These are phyloP conservation scores for Acropora tenuis DNA, from an alignment of 64 coral and sea anemone genomes.

Conservation along the genomic window DNA sequence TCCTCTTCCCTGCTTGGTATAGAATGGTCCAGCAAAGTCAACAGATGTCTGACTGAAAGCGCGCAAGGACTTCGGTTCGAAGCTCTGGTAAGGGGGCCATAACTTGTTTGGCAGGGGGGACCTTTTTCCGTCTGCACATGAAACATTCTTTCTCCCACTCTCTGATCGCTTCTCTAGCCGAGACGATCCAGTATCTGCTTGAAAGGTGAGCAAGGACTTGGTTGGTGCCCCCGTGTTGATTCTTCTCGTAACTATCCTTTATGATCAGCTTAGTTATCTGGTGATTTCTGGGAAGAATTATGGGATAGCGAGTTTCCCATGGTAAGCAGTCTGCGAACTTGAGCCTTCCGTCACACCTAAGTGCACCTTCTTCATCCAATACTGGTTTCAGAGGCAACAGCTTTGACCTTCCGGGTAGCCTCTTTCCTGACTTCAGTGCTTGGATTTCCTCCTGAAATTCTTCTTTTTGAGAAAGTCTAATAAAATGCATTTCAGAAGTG, in stretches of 20 bases:
- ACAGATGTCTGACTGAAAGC: conserved; percentile 56
- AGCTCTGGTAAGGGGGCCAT: conserved; percentile 71
- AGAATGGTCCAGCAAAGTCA: conserved; percentile 19
- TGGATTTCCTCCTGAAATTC: no score
- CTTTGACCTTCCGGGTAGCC: no score
- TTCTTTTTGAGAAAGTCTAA: no score
- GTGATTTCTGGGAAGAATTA: no score
- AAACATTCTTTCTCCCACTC: conserved; percentile 68
- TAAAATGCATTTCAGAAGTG: no score
- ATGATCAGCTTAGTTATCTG: no score
- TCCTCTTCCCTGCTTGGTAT: not conserved
- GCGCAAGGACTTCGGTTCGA: conserved; percentile 29
- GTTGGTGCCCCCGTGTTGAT: conserved; percentile 59
- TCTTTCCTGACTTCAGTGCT: no score
- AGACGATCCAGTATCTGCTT: conserved; percentile 54
- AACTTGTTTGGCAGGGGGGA: conserved; percentile 38
- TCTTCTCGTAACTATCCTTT: conserved; percentile 20
- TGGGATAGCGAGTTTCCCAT: no score
- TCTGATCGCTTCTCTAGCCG: conserved; percentile 47
- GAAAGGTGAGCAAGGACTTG: conserved; percentile 42
- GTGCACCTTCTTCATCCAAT: no score
- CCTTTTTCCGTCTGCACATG: conserved; percentile 60
- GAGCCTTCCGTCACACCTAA: no score
- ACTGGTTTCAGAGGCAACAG: no score
- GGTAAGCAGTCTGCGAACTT: no score